Conservation (phyloP, 2,113 vertebrate species). For the Cheilinus undulatus region DNA sequence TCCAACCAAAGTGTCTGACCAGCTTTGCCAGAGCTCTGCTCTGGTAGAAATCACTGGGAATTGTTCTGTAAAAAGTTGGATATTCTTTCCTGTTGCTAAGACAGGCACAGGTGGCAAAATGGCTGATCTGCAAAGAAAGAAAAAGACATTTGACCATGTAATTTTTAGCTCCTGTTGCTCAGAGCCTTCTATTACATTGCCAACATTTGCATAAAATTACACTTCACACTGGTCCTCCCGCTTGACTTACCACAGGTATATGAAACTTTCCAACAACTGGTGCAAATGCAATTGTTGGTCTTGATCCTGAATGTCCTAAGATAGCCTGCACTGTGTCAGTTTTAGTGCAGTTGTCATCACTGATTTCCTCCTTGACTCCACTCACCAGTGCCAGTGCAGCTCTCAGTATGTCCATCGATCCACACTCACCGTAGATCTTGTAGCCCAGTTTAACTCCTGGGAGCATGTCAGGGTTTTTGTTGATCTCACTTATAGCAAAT, state of each 20-base stretch:
- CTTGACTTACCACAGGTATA: constrained; percentile 82
- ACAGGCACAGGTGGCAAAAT: constrained; percentile 85
- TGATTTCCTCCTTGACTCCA: constrained; percentile 55
- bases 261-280: constrained; percentile 76
- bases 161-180: not conserved
- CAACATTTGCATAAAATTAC: not conserved
- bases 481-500: constrained; percentile 85
- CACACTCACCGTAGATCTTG: constrained; percentile 83
- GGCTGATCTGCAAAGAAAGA: constrained; percentile 78
- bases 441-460: constrained; percentile 79
- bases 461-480: constrained; percentile 72
- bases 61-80: constrained; percentile 85
- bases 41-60: constrained; percentile 85
- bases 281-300: constrained; percentile 80
- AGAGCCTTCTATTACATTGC: not conserved
- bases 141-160: not conserved
- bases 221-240: not conserved
- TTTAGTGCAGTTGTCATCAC: constrained; percentile 65
- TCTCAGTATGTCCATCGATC: constrained; percentile 81
- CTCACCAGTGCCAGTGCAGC: constrained; percentile 79
- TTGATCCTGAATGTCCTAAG: constrained; percentile 84
- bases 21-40: constrained; percentile 82
- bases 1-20: constrained; percentile 84
- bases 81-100: constrained; percentile 82
- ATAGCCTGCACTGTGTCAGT: constrained; percentile 76